Evolutionary conservation across 2,113 vertebrate genomes (phyloP), one percentile per base, ranked within the genome.

Genomic region (Carollia perspicillata): DNA sequence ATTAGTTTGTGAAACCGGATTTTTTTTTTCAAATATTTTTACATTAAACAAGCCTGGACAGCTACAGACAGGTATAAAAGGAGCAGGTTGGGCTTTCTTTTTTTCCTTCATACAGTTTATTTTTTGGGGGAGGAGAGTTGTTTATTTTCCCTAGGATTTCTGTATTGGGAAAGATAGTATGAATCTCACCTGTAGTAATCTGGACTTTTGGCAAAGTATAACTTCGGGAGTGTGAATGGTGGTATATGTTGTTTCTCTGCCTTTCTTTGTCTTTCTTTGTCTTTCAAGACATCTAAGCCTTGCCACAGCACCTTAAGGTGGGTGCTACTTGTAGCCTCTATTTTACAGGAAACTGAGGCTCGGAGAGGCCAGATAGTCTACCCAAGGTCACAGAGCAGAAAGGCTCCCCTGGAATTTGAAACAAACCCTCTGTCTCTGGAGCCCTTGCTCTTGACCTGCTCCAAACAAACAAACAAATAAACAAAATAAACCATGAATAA

Each of bases 31-130:
- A 37, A 95, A 83, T 91, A 97, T 97, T 95, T 88, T 97, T 97
- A 96, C 94, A 79, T 95, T 69, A 95, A 97, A 94, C 97, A 98
- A 96, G 98, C 87, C 95, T 78, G 85, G 97, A 87, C 98, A 98
- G 80, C 94, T 96, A 92, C 9, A 53, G 77, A 0, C 0, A 91
- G 88, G 95, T 97, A 90, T 65, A 97, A 85, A 97, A 97, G 90
- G 75, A 97, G 68, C 55, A 98, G 97, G 95, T 97, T 97, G 37
- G 93, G 84, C 96, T 93, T 95, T 79, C 71, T 65, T 83, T 93
- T 37, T 44, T n/a, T 5, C 79, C 37, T 60, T 60, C 33, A 37
- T 42, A 63, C 28, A 35, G 42, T 51, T 8, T n/a, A 4, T 30
- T 42, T 40, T 33, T 16, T 37, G 20, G 26, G 58, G 58, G 58